Base-by-base conservation (phyloP, 2,888 invertebrate species). In the Drosophila quinaria region DNA sequence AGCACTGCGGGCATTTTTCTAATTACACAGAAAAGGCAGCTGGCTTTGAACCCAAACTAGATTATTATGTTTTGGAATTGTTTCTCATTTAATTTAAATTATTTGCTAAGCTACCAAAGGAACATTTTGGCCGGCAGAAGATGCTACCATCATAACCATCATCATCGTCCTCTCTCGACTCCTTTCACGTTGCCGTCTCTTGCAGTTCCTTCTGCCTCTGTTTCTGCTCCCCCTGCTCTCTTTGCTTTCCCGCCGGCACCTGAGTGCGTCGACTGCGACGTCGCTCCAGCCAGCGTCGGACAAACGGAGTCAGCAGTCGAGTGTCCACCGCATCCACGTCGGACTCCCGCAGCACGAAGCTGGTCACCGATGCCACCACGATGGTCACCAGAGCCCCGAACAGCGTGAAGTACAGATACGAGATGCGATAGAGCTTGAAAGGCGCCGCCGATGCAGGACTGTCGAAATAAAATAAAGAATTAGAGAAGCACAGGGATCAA, bases 401-500 rank as follows among this genome's bases (percentile, higher is more conserved):
- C 11, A 95, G 90, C 0, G 96, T 96, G 82, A 96, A 96, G 95
- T 96, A 97, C 89, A 97, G 93, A 92, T 96, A 97, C 1, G 96
- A 96, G 9, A 97, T 94, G 46, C 96, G 95, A 74, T 96, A 95
- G 25, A 96, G 91, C 62, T 90, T 87, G 35, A 93, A 93, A 2
- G 90, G 83, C 0, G 80, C 80, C 29, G 82, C 78, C n/a, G 89
- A 78, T 0, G 80, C 79, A 25, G 81, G 75, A 29, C 91, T 92
- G 59, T 29, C 8, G 29, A 29, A 29, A 29, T 8, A 6, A 33
- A 44, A 11, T 2, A 31, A 17, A 29, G 33, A 35, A 35, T 13
- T 29, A 29, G 29, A 29, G 1, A 6, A 6, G 6, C 5, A 6
- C 29, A 29, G 29, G 29, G 29, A 29, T 29, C 29, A 29, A 29